phyloP scores from a whole-genome alignment of 2,113 vertebrate genomes.

The Neopipo cinnamomea region DNA sequence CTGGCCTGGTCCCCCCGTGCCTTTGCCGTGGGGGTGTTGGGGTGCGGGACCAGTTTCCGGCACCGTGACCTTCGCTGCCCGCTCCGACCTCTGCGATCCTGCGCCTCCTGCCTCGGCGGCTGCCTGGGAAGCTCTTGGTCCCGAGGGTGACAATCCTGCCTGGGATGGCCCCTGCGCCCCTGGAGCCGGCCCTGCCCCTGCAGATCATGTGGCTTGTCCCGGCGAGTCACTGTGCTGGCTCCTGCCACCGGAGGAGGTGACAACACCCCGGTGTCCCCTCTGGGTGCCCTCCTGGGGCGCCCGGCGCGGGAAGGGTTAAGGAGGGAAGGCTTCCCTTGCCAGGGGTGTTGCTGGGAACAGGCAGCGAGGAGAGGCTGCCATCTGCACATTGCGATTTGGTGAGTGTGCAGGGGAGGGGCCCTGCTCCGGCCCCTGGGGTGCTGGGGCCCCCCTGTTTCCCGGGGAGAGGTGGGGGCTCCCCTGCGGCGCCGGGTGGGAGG shows the following conservation, averaged over 20 bases:
- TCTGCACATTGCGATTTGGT: slow-evolving; percentile 34
- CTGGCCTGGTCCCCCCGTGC: not conserved
- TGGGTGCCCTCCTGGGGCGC: not conserved
- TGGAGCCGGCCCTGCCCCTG: not conserved
- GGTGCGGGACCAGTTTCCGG: not conserved
- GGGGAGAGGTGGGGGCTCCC: not conserved
- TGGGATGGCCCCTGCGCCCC: not conserved
- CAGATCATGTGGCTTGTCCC: rapidly evolving
- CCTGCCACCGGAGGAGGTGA: not conserved
- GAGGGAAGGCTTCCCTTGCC: not conserved
- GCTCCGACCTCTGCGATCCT: not conserved
- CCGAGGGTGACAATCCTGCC: not conserved
- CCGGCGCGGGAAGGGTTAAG: not conserved
- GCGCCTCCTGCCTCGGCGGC: not conserved
- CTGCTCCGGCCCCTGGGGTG: not conserved
- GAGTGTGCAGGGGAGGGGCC: slow-evolving; percentile 40
- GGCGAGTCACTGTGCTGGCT: rapidly evolving
- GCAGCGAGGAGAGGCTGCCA: not conserved
- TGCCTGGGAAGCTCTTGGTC: not conserved
- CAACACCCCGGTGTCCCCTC: not conserved
- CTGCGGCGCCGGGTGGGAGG: rapidly evolving
- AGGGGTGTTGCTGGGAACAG: not conserved
- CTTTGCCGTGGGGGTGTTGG: rapidly evolving
- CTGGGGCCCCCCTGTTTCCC: rapidly evolving
- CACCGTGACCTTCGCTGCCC: rapidly evolving